A percentile compares a stretch with the other conserved stretches of the same genome.
These are phyloP conservation scores for Pseudomugil gertrudae DNA, from an alignment of 2,797 vertebrate species.

Conservation along the genomic window DNA sequence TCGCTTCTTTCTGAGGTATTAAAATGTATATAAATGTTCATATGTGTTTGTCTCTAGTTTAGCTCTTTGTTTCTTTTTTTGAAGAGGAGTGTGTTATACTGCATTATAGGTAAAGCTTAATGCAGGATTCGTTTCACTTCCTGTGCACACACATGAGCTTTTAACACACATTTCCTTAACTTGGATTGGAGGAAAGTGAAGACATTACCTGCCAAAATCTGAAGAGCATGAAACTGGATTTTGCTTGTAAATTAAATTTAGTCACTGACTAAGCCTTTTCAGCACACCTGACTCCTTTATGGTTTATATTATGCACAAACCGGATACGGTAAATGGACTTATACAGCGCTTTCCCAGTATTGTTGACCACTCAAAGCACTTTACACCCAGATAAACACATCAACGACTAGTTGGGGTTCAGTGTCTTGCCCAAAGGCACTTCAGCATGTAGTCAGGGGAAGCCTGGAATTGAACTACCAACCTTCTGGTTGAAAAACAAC, in stretches of 20 bases:
- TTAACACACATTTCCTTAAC: background rate
- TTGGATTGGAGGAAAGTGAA: background rate
- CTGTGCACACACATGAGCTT: background rate
- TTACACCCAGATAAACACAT: too few relatives aligned
- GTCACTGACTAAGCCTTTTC: background rate
- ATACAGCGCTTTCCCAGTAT: too few relatives aligned
- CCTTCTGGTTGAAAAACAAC: too few relatives aligned
- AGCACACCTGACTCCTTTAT: background rate
- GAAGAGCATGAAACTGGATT: background rate
- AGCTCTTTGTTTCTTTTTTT: background rate
- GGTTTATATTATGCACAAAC: background rate
- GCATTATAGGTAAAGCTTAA: background rate
- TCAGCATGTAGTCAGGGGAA: too few relatives aligned
- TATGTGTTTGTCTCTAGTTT: background rate
- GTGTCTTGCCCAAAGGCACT: too few relatives aligned
- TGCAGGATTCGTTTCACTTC: background rate
- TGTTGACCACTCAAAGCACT: too few relatives aligned
- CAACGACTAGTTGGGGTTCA: too few relatives aligned
- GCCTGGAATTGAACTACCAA: too few relatives aligned
- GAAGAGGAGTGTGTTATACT: too few relatives aligned
- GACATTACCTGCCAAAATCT: background rate
- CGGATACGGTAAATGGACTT: background rate
- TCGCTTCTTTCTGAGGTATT: background rate
- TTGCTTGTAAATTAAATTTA: slow-evolving; percentile 1
- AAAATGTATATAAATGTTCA: background rate